phyloP scores from a whole-genome alignment of 2,797 vertebrate genomes.

The Myiotriccus ornatus region DNA sequence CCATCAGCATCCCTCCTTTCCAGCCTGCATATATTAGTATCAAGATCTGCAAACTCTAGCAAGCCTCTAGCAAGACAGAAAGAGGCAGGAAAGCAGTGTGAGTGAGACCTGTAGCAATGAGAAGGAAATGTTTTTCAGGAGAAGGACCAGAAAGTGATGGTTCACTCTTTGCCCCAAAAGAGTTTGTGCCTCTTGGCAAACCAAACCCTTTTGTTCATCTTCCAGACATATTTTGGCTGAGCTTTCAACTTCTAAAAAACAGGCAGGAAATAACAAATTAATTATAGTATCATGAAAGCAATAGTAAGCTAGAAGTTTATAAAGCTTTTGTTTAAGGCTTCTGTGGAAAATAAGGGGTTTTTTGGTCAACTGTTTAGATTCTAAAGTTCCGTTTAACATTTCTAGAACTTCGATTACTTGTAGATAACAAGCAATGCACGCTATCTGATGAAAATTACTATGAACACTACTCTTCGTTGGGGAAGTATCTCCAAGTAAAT shows the following conservation, averaged over 20 bases:
- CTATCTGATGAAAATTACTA: neutral
- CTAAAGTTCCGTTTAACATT: neutral
- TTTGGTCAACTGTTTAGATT: neutral
- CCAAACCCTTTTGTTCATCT: neutral
- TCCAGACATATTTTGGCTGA: neutral
- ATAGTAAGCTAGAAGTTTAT: neutral
- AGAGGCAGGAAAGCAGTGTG: neutral
- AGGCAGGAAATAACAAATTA: conserved; percentile 2
- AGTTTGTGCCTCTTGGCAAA: neutral
- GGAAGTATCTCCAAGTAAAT: neutral
- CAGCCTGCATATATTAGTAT: neutral
- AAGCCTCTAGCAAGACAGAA: neutral
- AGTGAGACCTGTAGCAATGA: neutral
- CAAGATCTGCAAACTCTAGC: neutral
- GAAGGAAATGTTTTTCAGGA: neutral
- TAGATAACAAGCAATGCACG: neutral
- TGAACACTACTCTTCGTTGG: neutral
- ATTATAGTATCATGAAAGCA: neutral
- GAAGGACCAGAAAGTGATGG: neutral
- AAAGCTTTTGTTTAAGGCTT: neutral
- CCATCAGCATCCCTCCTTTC: neutral
- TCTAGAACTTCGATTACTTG: neutral
- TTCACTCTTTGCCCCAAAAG: neutral
- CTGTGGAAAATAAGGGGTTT: neutral
- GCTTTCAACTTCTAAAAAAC: neutral